These are phyloP conservation scores for Podabrus alpinus DNA, from an alignment of 2,888 invertebrate genomes.

Conservation along the genomic window DNA sequence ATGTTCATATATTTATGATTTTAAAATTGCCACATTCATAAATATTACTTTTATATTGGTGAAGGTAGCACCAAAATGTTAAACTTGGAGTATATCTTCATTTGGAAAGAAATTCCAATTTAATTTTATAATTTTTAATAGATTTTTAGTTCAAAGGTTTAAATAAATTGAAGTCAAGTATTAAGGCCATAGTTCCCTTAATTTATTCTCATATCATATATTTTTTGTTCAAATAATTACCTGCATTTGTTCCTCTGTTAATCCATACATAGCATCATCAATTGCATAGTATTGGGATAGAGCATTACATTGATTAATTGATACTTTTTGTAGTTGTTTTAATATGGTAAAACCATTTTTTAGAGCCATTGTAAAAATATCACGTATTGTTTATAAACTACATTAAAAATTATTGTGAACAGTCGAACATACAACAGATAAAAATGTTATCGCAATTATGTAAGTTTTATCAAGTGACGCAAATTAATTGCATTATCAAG, in stretches of 20 bases:
- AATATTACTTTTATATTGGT: too few relatives aligned
- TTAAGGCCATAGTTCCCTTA: too few relatives aligned
- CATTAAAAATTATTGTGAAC: neutral
- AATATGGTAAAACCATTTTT: neutral
- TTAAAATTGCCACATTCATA: too few relatives aligned
- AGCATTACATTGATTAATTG: neutral
- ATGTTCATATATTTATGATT: too few relatives aligned
- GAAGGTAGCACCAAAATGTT: too few relatives aligned
- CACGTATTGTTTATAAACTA: neutral
- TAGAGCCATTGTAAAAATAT: neutral
- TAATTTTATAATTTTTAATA: too few relatives aligned
- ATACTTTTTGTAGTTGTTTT: neutral
- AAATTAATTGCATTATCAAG: neutral
- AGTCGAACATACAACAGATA: neutral
- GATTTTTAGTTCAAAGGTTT: too few relatives aligned
- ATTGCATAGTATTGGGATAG: conserved; percentile 75
- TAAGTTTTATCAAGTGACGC: neutral
- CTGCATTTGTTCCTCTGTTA: conserved; percentile 85
- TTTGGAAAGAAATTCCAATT: too few relatives aligned
- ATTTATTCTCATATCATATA: too few relatives aligned
- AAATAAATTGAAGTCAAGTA: too few relatives aligned
- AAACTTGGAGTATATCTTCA: too few relatives aligned
- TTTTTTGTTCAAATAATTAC: conserved; percentile 55
- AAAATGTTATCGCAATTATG: neutral
- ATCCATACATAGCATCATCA: conserved; percentile 85